Evolutionary conservation across 2,888 invertebrate species (phyloP).

Genomic region (Neria commutata): DNA sequence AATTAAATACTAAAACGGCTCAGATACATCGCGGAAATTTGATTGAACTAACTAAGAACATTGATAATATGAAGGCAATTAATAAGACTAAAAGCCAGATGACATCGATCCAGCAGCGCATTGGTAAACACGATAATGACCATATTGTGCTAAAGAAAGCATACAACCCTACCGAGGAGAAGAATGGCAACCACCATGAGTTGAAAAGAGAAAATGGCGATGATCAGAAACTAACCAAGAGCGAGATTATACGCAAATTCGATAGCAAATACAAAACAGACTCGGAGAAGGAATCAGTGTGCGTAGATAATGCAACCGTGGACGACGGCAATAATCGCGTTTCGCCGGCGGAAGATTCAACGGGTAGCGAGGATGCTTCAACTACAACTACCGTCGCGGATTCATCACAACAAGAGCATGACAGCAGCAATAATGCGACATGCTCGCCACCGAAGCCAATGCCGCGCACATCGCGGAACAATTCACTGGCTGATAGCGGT

Average conservation of each 20-base stretch:
- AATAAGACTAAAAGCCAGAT: too few species aligned
- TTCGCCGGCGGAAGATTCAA: conserved; percentile 57
- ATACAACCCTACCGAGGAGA: conserved; percentile 38
- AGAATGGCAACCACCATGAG: conserved; percentile 40
- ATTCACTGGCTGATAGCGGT: conserved; percentile 72
- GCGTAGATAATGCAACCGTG: conserved; percentile 32
- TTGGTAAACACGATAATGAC: conserved; percentile 39
- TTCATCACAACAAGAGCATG: conserved; percentile 39
- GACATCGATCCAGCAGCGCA: conserved; percentile 13
- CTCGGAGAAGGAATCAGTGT: conserved; percentile 50
- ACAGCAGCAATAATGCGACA: conserved; percentile 33
- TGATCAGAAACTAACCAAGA: conserved; percentile 56
- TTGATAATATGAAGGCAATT: conserved; percentile 55
- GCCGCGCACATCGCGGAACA: conserved; percentile 75
- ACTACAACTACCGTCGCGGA: conserved; percentile 37
- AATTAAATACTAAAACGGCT: conserved; percentile 6
- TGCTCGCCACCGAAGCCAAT: conserved; percentile 77
- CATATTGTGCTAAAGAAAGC: conserved; percentile 42
- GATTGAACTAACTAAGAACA: conserved; percentile 57
- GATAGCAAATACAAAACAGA: conserved; percentile 64
- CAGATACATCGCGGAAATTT: conserved; percentile 62
- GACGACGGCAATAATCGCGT: conserved; percentile 55
- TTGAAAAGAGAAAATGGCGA: conserved; percentile 24
- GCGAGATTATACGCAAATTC: conserved; percentile 70
- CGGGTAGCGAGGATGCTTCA: conserved; percentile 55